Conservation (phyloP, 1,140 invertebrate genomes). For the Drosophila rufa region DNA sequence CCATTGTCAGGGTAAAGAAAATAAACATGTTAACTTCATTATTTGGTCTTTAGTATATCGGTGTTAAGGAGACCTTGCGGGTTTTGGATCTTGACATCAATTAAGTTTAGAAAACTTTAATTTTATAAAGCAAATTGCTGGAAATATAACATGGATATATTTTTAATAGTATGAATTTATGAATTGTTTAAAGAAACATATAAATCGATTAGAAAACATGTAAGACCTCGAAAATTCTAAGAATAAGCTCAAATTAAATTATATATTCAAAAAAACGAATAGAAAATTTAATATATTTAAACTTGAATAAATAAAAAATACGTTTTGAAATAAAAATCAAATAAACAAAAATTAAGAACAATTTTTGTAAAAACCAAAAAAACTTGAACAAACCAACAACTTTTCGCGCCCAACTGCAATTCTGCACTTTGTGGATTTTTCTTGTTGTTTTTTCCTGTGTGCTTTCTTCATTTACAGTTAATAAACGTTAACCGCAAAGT, state of each 20-base stretch:
- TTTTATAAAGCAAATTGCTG: neutral
- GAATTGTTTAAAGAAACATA: neutral
- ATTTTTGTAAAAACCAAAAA: neutral
- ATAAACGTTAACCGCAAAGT: constrained; percentile 69
- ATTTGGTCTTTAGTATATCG: too few species aligned
- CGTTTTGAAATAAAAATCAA: too few species aligned
- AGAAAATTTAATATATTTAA: too few species aligned
- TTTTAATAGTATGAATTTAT: too few species aligned
- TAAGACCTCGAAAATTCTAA: too few species aligned
- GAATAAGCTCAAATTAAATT: too few species aligned
- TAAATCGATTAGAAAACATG: neutral
- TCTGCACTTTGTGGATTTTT: constrained; percentile 7
- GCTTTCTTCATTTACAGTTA: constrained; percentile 58
- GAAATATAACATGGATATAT: too few species aligned
- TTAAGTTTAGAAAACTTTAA: neutral
- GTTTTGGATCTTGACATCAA: neutral
- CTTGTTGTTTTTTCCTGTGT: constrained; percentile 6
- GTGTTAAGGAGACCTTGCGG: neutral
- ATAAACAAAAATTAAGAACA: neutral
- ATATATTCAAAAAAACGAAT: too few species aligned
- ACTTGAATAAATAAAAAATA: too few species aligned
- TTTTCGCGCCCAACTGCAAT: constrained; percentile 18
- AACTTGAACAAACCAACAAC: constrained; percentile 6
- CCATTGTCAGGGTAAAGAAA: neutral
- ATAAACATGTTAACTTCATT: neutral